Evolutionary conservation across 2,797 vertebrate species (phyloP), one percentile per base, ranked within the genome.

Genomic region (Cephalopachus bancanus): DNA sequence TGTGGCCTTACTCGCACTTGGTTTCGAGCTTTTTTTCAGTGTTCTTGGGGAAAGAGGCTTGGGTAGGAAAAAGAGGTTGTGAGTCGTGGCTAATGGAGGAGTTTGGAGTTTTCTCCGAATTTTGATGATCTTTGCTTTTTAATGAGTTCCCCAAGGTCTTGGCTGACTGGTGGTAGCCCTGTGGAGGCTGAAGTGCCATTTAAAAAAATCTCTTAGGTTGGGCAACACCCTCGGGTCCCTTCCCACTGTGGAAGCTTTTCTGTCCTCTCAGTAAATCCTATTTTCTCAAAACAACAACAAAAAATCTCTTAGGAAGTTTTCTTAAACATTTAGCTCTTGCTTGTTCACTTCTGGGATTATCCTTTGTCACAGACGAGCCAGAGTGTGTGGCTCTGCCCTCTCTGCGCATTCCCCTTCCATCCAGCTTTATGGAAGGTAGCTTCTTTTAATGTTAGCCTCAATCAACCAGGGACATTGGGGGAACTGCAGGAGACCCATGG

Each of bases 61-160:
- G 17, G 26, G 20, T 89, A 30, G 88, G 62, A 24, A 85, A 91
- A 84, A 59, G 91, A 93, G 72, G 26, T 87, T 84, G 51, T 5
- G 62, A 53, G 75, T 60, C 37, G n/a, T 71, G 57, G 51, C 67
- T 74, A 74, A 78, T 55, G 83, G 91, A 92, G 93, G 51, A 15
- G 44, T 85, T 94, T 93, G 53, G 60, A 16, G 7, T 94, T 93
- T n/a, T 71, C 88, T 89, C 49, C 86, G 89, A 83, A 55, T 90
- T 92, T 93, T 89, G 51, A 83, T 87, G 19, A 72, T 81, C 51
- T 81, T 26, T 96, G 93, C 33, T 79, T 5, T n/a, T 65, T 84
- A 91, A 79, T 91, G 78, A 93, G 86, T 55, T 91, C 59, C 64
- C 28, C 5, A 11, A 75, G 59, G 74, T 84, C n/a, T 4, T 3